A percentile compares a stretch with the other conserved stretches of the same genome.
phyloP scores from a whole-genome alignment of 2,888 invertebrate species.

The Nomada ferruginata region DNA sequence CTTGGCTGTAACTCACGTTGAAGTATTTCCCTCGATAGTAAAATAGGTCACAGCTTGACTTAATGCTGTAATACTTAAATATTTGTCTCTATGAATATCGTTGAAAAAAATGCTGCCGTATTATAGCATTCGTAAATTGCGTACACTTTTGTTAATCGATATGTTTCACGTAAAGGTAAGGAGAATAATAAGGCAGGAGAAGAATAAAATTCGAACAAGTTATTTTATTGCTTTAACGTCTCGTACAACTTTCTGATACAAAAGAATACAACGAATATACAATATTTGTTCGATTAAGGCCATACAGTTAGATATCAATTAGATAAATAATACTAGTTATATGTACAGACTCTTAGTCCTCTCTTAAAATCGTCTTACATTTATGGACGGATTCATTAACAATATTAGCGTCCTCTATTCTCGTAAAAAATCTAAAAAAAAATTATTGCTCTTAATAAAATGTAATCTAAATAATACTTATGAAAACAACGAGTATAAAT shows the following conservation, averaged over 20 bases:
- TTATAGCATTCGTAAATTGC: neutral
- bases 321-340: constrained; percentile 58
- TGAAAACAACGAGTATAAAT: constrained; percentile 38
- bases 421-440: neutral
- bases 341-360: constrained; percentile 71
- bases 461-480: constrained; percentile 45
- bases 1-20: constrained; percentile 59
- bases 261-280: constrained; percentile 48
- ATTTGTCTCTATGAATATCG: constrained; percentile 7
- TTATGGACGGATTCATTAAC: constrained; percentile 73
- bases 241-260: constrained; percentile 40
- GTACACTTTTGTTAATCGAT: too few relatives aligned
- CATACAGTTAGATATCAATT: constrained; percentile 47
- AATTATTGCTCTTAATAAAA: neutral
- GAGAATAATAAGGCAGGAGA: too few relatives aligned
- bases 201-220: constrained; percentile 39
- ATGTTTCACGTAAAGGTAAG: neutral
- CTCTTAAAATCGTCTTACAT: constrained; percentile 54
- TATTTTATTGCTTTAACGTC: constrained; percentile 56
- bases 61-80: constrained; percentile 34
- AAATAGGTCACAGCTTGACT: constrained; percentile 56
- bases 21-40: constrained; percentile 52
- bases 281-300: constrained; percentile 46
- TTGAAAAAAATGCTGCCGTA: neutral
- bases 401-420: neutral